A percentile compares a stretch with the other conserved stretches of the same genome.
phyloP scores from a whole-genome alignment of 2,888 invertebrate genomes.

The Pollenia griseotomentosa region DNA sequence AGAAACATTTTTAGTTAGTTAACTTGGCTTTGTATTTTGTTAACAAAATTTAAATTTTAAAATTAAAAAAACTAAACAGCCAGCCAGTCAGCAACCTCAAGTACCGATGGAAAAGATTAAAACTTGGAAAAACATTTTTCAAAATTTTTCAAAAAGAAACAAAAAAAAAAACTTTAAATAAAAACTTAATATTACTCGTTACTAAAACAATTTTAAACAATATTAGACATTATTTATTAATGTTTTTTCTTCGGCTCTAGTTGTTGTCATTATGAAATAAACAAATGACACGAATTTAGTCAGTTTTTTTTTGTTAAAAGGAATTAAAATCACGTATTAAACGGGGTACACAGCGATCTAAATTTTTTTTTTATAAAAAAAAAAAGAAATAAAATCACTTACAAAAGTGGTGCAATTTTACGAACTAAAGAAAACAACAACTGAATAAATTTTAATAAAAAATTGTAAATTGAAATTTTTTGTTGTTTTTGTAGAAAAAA shows the following conservation, averaged over 20 bases:
- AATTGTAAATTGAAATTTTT: constrained; percentile 21
- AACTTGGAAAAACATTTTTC: constrained; percentile 38
- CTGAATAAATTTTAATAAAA: not conserved
- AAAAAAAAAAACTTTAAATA: not conserved
- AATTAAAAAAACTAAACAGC: not conserved
- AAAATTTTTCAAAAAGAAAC: not conserved
- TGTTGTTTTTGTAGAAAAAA: not conserved
- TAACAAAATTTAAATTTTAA: not conserved
- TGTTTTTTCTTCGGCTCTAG: constrained; percentile 17
- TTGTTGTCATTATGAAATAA: constrained; percentile 65
- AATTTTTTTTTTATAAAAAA: constrained; percentile 28
- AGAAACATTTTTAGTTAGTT: constrained; percentile 21
- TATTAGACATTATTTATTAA: constrained; percentile 41
- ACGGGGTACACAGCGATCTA: not conserved
- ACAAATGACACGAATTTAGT: constrained; percentile 70
- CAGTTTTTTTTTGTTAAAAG: constrained; percentile 48
- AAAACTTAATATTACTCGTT: constrained; percentile 3
- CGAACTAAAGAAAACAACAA: constrained; percentile 10
- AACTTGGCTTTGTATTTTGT: constrained; percentile 26
- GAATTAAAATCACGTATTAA: constrained; percentile 72
- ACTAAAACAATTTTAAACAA: constrained; percentile 31
- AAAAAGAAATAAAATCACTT: constrained; percentile 16
- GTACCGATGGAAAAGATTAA: constrained; percentile 47
- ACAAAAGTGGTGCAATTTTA: constrained; percentile 52
- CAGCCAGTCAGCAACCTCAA: constrained; percentile 15